Conservation (phyloP, 2,888 invertebrate genomes). For the Scrobipalpa atriplicella region DNA sequence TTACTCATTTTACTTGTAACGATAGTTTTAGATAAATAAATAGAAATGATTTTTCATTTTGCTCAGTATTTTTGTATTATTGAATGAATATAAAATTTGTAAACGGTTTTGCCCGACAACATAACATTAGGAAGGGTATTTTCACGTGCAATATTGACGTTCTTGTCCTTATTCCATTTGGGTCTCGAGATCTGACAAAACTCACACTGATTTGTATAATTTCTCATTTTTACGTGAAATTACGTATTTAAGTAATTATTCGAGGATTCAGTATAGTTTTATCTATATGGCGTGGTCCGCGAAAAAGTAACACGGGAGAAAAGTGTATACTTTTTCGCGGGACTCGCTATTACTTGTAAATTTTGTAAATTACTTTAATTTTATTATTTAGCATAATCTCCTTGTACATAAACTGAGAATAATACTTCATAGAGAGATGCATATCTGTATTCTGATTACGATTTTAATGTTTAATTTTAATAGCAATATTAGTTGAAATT, state of each 20-base stretch:
- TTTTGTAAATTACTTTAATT: conserved; percentile 67
- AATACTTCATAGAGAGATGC: conserved; percentile 61
- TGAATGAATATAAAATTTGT: background rate
- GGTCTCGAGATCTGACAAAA: conserved; percentile 52
- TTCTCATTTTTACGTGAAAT: conserved; percentile 46
- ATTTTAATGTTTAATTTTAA: conserved; percentile 54
- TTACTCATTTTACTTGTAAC: too few species aligned
- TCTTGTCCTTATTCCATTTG: conserved; percentile 40
- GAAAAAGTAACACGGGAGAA: background rate
- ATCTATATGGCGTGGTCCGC: background rate
- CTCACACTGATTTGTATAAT: conserved; percentile 44
- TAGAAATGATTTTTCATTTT: background rate
- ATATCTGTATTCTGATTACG: conserved; percentile 67
- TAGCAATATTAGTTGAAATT: conserved; percentile 67
- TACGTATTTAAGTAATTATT: conserved; percentile 35
- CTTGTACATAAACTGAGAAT: conserved; percentile 73
- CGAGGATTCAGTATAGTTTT: conserved; percentile 33
- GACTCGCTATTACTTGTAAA: conserved; percentile 56
- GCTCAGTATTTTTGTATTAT: background rate
- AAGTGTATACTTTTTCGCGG: background rate
- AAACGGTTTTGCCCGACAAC: background rate
- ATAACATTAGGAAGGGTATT: conserved; percentile 28
- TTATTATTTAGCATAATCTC: conserved; percentile 53
- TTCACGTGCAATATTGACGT: conserved; percentile 56
- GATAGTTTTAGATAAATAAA: too few species aligned